Evolutionary conservation across 2,888 invertebrate species (phyloP).

Genomic region (Amiota communis): DNA sequence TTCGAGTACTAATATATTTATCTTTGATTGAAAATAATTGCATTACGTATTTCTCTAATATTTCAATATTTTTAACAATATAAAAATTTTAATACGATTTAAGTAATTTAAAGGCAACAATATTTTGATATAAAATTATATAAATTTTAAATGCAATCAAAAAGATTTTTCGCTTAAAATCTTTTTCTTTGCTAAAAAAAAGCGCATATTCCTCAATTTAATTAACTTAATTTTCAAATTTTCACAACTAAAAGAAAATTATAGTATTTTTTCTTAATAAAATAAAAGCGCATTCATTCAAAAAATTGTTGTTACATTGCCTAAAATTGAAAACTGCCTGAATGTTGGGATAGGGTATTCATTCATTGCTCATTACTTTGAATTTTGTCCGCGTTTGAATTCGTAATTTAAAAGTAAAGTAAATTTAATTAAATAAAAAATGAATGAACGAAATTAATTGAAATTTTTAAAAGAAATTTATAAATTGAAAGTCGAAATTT

Average conservation of each 20-base stretch:
- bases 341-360: slow-evolving; percentile 98
- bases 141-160: slow-evolving; percentile 61
- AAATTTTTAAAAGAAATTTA: not conserved
- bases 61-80: slow-evolving; percentile 18
- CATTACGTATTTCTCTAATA: not conserved
- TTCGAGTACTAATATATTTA: too few relatives aligned
- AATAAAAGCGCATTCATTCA: slow-evolving; percentile 42
- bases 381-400: slow-evolving; percentile 75
- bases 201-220: slow-evolving; percentile 14
- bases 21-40: too few relatives aligned
- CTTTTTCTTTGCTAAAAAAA: slow-evolving; percentile 69
- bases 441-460: slow-evolving; percentile 13
- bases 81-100: slow-evolving; percentile 2
- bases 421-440: slow-evolving; percentile 34
- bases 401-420: slow-evolving; percentile 35
- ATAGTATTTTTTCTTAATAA: not conserved
- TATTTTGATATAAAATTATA: slow-evolving; percentile 59
- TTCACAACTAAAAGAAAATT: too few relatives aligned
- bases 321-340: slow-evolving; percentile 81
- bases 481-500: slow-evolving; percentile 16
- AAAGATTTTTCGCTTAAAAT: slow-evolving; percentile 72
- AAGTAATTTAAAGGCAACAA: slow-evolving; percentile 64
- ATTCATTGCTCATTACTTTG: slow-evolving; percentile 49
- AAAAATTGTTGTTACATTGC: slow-evolving; percentile 67
- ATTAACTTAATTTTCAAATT: slow-evolving; percentile 37